Evolutionary conservation across 2,888 invertebrate species (phyloP), one percentile per base, ranked within the genome.

Genomic region (Spodoptera picta): DNA sequence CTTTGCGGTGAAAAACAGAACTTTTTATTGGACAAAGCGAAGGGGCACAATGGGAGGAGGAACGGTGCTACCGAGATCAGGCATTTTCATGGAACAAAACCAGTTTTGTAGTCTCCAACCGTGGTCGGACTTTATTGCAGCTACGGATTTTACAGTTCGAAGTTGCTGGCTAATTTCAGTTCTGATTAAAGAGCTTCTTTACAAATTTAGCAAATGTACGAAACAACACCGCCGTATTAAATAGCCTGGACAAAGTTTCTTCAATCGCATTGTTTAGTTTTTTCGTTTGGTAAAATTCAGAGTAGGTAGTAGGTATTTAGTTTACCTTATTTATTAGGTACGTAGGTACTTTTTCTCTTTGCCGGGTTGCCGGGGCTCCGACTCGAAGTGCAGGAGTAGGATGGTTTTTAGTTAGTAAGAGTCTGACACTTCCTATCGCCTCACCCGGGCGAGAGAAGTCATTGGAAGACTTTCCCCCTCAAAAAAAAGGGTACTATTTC

Each of bases 31-130:
- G 83, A 88, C 85, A 89, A 88, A 85, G 86, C 81, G 68, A 66
- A 63, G 79, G 79, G 77, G 75, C 76, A 88, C 87, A 89, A 89
- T 85, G 73, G 85, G 77, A 67, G 81, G 81, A 59, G 65, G 73
- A 60, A 66, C 75, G 73, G 60, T 75, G 79, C 71, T 75, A 79
- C 80, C 69, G 83, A 85, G 86, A 87, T 89, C 87, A 88, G 86
- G 83, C 82, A 85, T 87, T 85, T 85, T 80, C 80, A 80, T 75
- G 74, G 80, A 83, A 90, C 86, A 89, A 89, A 87, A 87, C 84
- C 78, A 69, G 80, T 77, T 79, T 77, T 76, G 77, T 76, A 73
- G 67, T 70, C 69, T 54, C 64, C 47, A 61, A 5, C 56, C 60
- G 77, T 63, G 77, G 77, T 67, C 42, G 60, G 70, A 77, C 70